Conservation (phyloP, 2,113 vertebrate species). For the Epinephelus lanceolatus region DNA sequence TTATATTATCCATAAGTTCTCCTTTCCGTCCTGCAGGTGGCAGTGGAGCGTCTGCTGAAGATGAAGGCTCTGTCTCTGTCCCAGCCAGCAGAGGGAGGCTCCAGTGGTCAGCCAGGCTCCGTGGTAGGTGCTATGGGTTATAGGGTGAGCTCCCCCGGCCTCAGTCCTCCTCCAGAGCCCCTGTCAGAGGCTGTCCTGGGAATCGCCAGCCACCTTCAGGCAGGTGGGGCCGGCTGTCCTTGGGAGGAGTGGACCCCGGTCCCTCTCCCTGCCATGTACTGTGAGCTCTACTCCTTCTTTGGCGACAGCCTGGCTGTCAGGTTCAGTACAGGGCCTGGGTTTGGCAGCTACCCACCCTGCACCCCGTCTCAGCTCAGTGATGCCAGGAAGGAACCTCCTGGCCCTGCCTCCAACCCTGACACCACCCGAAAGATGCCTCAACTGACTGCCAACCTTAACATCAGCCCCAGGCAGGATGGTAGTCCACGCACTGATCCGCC, state of each 20-base stretch:
- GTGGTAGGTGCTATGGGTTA: conserved; percentile 47
- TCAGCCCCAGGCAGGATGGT: conserved; percentile 89
- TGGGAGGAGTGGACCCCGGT: conserved; percentile 82
- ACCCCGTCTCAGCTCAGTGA: conserved; percentile 50
- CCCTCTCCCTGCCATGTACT: conserved; percentile 89
- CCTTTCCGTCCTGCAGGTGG: conserved; percentile 84
- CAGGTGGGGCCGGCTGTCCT: conserved; percentile 74
- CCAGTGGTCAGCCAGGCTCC: conserved; percentile 31
- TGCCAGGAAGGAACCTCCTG: conserved; percentile 83
- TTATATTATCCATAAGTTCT: too few relatives aligned
- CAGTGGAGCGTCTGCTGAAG: conserved; percentile 92
- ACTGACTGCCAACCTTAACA: conserved; percentile 89
- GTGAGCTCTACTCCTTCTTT: conserved; percentile 93
- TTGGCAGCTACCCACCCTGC: conserved; percentile 49
- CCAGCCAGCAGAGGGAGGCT: conserved; percentile 59
- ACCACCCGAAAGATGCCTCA: conserved; percentile 93
- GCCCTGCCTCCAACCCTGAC: conserved; percentile 76
- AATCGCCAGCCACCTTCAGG: conserved; percentile 85
- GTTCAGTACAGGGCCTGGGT: conserved; percentile 88
- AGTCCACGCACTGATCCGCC: conserved; percentile 83
- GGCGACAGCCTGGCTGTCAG: conserved; percentile 92
- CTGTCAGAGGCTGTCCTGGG: conserved; percentile 79
- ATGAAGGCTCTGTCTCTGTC: conserved; percentile 88
- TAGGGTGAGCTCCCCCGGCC: conserved; percentile 83
- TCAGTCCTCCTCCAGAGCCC: conserved; percentile 86